Conservation (phyloP, 2,113 vertebrate genomes). For the Nesoenas mayeri region DNA sequence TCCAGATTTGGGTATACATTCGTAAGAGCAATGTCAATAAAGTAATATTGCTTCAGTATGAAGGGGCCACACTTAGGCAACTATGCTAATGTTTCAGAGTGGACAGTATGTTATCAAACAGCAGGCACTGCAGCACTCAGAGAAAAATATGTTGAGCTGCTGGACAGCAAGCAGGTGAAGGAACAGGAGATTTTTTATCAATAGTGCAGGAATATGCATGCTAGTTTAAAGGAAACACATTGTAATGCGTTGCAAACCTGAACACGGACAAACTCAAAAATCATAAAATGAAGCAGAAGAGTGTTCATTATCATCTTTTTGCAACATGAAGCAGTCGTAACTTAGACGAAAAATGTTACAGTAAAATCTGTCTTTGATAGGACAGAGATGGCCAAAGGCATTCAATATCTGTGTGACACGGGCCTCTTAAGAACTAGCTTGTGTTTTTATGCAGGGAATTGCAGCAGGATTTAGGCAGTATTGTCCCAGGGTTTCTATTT, state of each 20-base stretch:
- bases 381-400: neutral
- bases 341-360: neutral
- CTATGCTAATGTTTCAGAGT: neutral
- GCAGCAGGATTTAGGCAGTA: neutral
- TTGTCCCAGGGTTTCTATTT: neutral
- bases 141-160: neutral
- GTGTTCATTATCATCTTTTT: neutral
- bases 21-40: neutral
- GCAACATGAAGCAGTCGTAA: neutral
- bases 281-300: neutral
- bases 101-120: neutral
- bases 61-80: neutral
- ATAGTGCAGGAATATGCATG: neutral
- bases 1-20: neutral
- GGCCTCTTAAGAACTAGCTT: neutral
- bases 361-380: neutral
- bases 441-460: neutral
- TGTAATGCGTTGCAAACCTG: neutral
- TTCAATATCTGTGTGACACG: neutral
- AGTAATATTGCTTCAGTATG: neutral
- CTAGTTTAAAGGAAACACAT: neutral
- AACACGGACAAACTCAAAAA: neutral
- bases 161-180: neutral
- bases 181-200: neutral
- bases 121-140: neutral